Evolutionary conservation across 64 coral and sea anemone species (phyloP).

Genomic region (Pachyseris speciosa): DNA sequence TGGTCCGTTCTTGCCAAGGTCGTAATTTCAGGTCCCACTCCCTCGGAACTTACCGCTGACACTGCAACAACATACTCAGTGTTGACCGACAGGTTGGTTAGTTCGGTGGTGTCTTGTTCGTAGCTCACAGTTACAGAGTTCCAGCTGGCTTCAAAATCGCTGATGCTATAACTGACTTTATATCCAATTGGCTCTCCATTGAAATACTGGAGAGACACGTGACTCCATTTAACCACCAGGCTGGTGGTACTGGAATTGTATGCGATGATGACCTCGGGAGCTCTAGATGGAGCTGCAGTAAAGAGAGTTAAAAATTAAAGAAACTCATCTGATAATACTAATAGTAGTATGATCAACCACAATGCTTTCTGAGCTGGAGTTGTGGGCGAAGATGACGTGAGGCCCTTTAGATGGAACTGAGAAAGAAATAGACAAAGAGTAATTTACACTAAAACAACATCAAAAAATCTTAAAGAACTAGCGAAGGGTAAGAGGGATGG

Average conservation of each 20-base stretch:
- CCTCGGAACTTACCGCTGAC: conserved; percentile 3
- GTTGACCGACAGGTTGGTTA: neutral
- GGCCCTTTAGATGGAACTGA: too few species aligned
- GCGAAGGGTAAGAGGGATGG: too few species aligned
- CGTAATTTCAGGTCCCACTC: neutral
- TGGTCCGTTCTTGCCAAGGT: neutral
- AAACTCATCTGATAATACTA: too few species aligned
- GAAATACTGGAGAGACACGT: neutral
- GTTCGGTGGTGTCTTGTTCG: neutral
- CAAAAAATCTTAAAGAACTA: too few species aligned
- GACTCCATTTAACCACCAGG: neutral
- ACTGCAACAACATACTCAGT: neutral
- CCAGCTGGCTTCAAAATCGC: neutral
- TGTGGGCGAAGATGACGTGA: too few species aligned
- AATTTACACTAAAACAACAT: too few species aligned
- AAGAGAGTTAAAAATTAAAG: too few species aligned
- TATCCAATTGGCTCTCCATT: neutral
- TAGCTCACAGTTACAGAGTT: neutral
- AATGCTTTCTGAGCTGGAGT: too few species aligned
- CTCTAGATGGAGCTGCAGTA: neutral
- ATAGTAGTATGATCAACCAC: too few species aligned
- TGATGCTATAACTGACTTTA: neutral
- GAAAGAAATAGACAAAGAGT: too few species aligned
- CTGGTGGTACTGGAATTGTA: neutral
- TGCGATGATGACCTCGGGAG: neutral